Percentiles rank a stretch among this genome's conserved stretches.
phyloP scores from a whole-genome alignment of 2,888 invertebrate species.

The Tolmerus cingulatus region DNA sequence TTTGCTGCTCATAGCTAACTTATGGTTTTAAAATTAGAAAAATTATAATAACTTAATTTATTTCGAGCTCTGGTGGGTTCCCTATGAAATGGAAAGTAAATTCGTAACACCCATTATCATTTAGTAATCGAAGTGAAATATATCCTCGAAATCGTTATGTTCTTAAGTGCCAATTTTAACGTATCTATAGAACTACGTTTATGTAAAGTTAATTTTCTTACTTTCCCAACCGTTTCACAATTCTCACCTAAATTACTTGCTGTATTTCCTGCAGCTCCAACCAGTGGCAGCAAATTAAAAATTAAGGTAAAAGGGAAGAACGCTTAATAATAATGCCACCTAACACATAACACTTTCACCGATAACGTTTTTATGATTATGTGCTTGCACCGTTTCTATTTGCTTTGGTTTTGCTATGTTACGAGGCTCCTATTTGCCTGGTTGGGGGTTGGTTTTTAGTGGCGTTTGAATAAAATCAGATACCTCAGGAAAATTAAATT shows the following conservation, averaged over 20 bases:
- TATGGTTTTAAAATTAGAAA: too few relatives aligned
- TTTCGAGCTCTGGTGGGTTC: neutral
- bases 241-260: neutral
- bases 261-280: neutral
- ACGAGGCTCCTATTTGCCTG: too few relatives aligned
- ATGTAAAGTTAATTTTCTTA: neutral
- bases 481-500: too few relatives aligned
- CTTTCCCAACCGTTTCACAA: neutral
- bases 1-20: neutral
- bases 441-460: too few relatives aligned
- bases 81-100: neutral
- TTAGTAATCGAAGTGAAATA: neutral
- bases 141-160: neutral
- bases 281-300: neutral
- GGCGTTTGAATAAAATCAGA: too few relatives aligned
- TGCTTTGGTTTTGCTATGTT: too few relatives aligned
- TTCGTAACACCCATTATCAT: neutral
- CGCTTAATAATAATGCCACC: too few relatives aligned
- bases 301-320: neutral
- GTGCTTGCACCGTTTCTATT: too few relatives aligned
- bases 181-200: neutral
- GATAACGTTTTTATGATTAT: too few relatives aligned
- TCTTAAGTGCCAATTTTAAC: neutral
- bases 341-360: too few relatives aligned
- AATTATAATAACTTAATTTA: too few relatives aligned